phyloP scores from a whole-genome alignment of 2,888 invertebrate species.

The Drosophila paranaensis region DNA sequence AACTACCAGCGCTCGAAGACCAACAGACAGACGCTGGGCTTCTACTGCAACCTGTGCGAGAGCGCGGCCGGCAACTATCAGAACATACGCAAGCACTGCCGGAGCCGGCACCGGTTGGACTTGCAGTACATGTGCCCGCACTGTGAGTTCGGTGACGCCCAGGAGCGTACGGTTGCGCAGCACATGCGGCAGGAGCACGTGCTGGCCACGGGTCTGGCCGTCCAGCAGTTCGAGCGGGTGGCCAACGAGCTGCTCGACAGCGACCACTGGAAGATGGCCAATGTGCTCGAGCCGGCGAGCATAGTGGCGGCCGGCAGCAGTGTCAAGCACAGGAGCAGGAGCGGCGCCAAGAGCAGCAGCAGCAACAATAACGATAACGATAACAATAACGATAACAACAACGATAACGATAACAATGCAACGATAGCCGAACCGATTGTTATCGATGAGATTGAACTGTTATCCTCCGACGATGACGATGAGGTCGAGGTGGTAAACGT shows the following conservation, averaged over 20 bases:
- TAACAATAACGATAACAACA: not conserved
- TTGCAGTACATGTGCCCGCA: constrained; percentile 90
- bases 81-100: constrained; percentile 59
- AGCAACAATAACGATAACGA: not conserved
- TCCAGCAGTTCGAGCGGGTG: constrained; percentile 84
- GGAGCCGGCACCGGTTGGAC: constrained; percentile 87
- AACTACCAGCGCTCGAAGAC: constrained; percentile 17
- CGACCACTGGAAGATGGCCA: constrained; percentile 83
- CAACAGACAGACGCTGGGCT: constrained; percentile 66
- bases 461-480: constrained; percentile 61
- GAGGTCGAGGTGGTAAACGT: constrained; percentile 15
- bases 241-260: constrained; percentile 36
- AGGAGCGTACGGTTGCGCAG: constrained; percentile 53
- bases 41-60: constrained; percentile 51
- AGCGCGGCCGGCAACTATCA: constrained; percentile 28
- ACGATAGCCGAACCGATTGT: no score
- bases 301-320: not conserved
- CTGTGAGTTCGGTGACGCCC: constrained; percentile 86
- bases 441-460: constrained; percentile 30
- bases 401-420: not conserved
- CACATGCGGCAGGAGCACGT: constrained; percentile 52
- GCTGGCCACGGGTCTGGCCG: constrained; percentile 85
- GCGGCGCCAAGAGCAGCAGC: no score
- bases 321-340: not conserved
- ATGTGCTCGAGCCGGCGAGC: constrained; percentile 75